Evolutionary conservation across 2,888 invertebrate species (phyloP), one percentile per base, ranked within the genome.

Genomic region (Panzeria rudis): DNA sequence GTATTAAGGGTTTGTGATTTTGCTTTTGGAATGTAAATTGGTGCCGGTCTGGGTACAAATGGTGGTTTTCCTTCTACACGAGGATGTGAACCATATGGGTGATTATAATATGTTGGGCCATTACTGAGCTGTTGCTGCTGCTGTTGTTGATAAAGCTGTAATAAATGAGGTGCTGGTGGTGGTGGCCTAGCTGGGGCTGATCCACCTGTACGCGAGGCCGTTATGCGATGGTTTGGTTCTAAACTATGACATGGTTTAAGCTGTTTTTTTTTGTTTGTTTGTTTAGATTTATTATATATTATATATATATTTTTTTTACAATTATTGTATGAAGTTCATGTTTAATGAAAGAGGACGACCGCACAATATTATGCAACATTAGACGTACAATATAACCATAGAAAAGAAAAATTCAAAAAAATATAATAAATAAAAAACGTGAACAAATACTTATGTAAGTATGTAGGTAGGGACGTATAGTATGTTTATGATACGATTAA

Each of bases 211-310:
- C 86, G 87, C 68, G 87, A 77, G 61, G 83, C 78, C 76, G 83
- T 86, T 84, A 87, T 81, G 76, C 89, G 88, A 82, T 86, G 87
- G 87, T 88, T 89, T 69, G 88, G 83, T 76, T 90, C 90, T 87
- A 90, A 88, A 87, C 89, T 89, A 86, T 87, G 90, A 89, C 88
- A 91, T 83, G 92, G 92, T 87, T 92, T 92, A 86, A 92, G 90
- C 92, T 92, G 90, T 86, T 79, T 83, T 84, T 71, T 84, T 71
- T 68, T 80, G 50, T 69, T 84, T 71, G 84, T 71, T 68, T 80
- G 50, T 69, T 62, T 87, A 71, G 38, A 61, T 84, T 75, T 78
- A 73, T 82, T 41, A 71, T 81, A 66, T 87, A 86, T 86, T 86
- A 86, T 83, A 87, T 56, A 68, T 66, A 62, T 80, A 61, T 44